These are phyloP conservation scores for Tipula unca DNA, from an alignment of 2,888 invertebrate genomes.

Conservation along the genomic window DNA sequence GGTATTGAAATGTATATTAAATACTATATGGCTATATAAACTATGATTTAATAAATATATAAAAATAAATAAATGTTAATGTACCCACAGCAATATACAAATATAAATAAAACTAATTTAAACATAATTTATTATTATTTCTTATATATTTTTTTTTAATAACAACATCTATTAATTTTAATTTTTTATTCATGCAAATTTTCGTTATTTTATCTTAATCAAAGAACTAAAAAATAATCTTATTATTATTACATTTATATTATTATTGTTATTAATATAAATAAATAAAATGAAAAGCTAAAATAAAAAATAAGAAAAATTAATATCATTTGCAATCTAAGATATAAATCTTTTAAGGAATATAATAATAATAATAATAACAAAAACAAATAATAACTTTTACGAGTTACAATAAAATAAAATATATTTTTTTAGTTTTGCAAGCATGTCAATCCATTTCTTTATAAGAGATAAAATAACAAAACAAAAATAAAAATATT, in stretches of 20 bases:
- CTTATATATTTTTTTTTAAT: neutral
- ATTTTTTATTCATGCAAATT: neutral
- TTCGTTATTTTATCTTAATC: neutral
- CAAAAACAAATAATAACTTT: conserved; percentile 1
- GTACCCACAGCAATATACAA: conserved; percentile 3
- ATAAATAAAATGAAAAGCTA: neutral
- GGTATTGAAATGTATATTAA: neutral
- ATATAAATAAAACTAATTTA: neutral
- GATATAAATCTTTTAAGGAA: neutral
- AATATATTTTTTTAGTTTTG: neutral
- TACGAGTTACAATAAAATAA: neutral
- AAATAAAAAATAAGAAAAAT: neutral
- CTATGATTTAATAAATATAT: neutral
- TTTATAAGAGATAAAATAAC: neutral
- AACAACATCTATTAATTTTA: neutral
- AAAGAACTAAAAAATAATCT: neutral
- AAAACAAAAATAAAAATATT: neutral
- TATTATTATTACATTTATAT: neutral
- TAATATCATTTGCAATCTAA: conserved; percentile 14
- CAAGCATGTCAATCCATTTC: neutral
- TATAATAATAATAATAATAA: neutral
- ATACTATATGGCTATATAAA: neutral
- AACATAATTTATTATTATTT: neutral
- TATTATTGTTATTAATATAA: neutral
- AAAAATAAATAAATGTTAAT: neutral